Evolutionary conservation across 2,888 invertebrate genomes (phyloP).

Genomic region (Mechanitis messenoides): DNA sequence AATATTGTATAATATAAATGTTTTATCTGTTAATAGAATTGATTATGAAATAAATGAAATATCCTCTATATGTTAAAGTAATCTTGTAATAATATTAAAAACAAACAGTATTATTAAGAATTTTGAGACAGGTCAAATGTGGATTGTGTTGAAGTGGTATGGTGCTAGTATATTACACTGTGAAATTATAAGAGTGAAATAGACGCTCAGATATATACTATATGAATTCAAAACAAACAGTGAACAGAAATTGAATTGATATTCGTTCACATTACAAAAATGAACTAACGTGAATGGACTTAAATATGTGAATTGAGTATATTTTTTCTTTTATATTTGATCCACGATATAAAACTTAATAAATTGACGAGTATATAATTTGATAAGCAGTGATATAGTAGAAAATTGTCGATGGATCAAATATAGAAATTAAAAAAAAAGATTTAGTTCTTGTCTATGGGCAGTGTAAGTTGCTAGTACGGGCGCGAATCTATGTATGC

Average conservation of each 20-base stretch:
- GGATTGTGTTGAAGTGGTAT: constrained; percentile 24
- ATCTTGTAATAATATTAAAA: constrained; percentile 20
- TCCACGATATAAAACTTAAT: no score
- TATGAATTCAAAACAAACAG: constrained; percentile 3
- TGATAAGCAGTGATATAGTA: not conserved
- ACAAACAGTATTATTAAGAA: constrained; percentile 33
- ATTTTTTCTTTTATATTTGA: no score
- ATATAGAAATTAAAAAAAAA: not conserved
- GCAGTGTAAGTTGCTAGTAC: constrained; percentile 38
- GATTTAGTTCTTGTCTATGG: constrained; percentile 16
- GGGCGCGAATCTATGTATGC: constrained; percentile 35
- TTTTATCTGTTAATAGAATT: constrained; percentile 6
- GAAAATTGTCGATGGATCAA: not conserved
- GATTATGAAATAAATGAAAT: not conserved
- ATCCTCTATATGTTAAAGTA: constrained; percentile 2
- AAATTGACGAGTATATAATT: not conserved
- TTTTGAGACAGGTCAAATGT: constrained; percentile 22
- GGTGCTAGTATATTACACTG: constrained; percentile 38
- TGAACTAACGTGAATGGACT: no score
- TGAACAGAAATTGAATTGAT: constrained; percentile 8
- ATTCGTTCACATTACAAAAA: no score
- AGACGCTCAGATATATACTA: constrained; percentile 14
- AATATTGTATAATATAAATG: constrained; percentile 1
- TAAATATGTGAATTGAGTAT: no score
- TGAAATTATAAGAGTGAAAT: constrained; percentile 32